phyloP scores from a whole-genome alignment of 2,113 vertebrate genomes.

The Cheirogaleus medius region DNA sequence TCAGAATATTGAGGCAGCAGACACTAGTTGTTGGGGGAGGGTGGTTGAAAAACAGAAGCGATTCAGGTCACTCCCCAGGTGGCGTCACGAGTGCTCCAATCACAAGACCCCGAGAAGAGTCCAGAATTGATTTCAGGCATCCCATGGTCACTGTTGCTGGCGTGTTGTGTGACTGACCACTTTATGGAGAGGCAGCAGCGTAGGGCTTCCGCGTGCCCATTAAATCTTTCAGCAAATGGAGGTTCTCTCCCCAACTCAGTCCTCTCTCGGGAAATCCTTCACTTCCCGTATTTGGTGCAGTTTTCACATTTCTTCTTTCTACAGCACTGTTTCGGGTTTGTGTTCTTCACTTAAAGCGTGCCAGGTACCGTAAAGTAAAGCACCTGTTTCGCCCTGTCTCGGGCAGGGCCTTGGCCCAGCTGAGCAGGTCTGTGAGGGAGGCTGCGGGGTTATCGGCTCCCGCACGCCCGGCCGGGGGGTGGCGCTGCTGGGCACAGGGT shows the following conservation, averaged over 20 bases:
- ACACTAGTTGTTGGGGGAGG: background rate
- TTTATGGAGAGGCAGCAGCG: background rate
- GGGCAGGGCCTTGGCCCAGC: background rate
- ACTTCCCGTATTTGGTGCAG: too few species aligned
- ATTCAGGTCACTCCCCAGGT: background rate
- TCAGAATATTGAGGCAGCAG: background rate
- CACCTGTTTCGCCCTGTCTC: background rate
- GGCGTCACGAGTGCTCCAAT: background rate
- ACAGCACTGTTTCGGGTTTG: background rate
- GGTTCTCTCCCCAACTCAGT: background rate
- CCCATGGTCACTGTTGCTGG: accelerated
- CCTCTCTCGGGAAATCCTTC: background rate
- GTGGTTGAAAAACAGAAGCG: background rate
- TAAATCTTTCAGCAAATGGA: background rate
- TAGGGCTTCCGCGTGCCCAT: background rate
- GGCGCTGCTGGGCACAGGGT: background rate
- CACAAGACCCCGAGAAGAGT: background rate
- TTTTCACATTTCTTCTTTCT: background rate
- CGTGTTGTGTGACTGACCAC: background rate
- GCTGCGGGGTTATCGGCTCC: background rate
- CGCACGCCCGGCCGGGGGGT: accelerated
- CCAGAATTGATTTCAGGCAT: background rate
- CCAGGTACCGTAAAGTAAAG: background rate
- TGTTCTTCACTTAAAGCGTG: background rate
- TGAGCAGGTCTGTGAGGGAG: background rate